Evolutionary conservation across 2,888 invertebrate genomes (phyloP).

Genomic region (Tiliacea citrago): DNA sequence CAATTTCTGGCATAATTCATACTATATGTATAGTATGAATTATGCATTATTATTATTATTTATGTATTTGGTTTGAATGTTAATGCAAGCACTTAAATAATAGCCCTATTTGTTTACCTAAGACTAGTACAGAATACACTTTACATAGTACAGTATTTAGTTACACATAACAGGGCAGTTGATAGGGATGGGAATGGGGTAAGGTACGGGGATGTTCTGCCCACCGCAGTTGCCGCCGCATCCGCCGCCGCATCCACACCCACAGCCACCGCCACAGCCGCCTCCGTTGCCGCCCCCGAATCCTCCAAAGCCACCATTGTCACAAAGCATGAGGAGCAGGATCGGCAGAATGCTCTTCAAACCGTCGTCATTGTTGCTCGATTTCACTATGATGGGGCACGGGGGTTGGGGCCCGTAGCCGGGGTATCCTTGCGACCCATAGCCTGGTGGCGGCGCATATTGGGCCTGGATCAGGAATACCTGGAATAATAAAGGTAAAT

Average conservation of each 20-base stretch:
- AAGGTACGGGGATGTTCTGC: slow-evolving; percentile 74
- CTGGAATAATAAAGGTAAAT: slow-evolving; percentile 59
- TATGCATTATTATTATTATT: too few relatives aligned
- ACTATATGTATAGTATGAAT: not conserved
- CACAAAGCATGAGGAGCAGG: slow-evolving; percentile 74
- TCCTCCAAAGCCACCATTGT: slow-evolving; percentile 68
- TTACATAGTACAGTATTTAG: slow-evolving; percentile 21
- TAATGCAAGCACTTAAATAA: not conserved
- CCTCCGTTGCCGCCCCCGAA: slow-evolving; percentile 64
- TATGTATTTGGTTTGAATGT: not conserved
- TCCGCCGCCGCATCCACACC: slow-evolving; percentile 62
- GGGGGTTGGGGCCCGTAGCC: slow-evolving; percentile 69
- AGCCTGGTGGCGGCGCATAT: slow-evolving; percentile 54
- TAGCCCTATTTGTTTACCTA: not conserved
- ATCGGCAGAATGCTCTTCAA: slow-evolving; percentile 73
- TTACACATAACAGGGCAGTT: slow-evolving; percentile 66
- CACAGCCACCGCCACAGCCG: slow-evolving; percentile 48
- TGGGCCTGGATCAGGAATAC: slow-evolving; percentile 73
- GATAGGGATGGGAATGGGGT: slow-evolving; percentile 74
- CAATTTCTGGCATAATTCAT: too few relatives aligned
- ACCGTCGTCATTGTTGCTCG: slow-evolving; percentile 72
- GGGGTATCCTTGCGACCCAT: slow-evolving; percentile 61
- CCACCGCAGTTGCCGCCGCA: slow-evolving; percentile 61
- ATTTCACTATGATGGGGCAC: slow-evolving; percentile 74
- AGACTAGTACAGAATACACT: not conserved